Evolutionary conservation across 2,888 invertebrate species (phyloP), one percentile per base, ranked within the genome.

Genomic region (Synanthedon andrenaeformis): DNA sequence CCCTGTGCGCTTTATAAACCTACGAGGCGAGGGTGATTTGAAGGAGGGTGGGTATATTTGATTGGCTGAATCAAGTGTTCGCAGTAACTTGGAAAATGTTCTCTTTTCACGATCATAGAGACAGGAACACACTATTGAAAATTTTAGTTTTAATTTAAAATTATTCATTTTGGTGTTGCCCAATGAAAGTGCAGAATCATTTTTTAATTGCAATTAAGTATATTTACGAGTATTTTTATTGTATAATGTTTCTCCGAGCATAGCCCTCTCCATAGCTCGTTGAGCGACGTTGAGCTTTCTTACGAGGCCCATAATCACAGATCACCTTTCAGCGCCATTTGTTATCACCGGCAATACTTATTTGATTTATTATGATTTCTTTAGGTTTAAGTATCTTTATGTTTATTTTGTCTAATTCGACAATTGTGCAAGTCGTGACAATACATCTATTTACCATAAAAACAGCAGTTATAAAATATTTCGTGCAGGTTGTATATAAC

Each of bases 61-160:
- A 90, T 90, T 90, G 90, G 89, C 89, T 85, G 89, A 90, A 90
- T 90, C 89, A 90, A 86, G 84, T 84, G 86, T 89, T 89, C 87
- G 77, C 79, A 77, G 89, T 86, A 86, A 89, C 89, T 89, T 88
- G 82, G 82, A 79, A 79, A 85, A 80, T 75, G 76, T 73, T 78
- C 79, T 71, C 80, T 80, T 78, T 82, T 79, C 78, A 74, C 73
- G 70, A 35, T 64, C 66, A 64, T 82, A 74, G 82, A 76, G 85
- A 66, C 73, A 72, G 67, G 69, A 67, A 69, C 74, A 81, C 79
- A 84, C 76, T 77, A 69, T 57, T 56, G 14, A 45, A 45, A 14
- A 49, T 8, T 10, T 49, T 45, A 10, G 49, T 49, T 49, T 49
- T 49, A 12, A 49, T 45, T 45, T 45, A 13, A n/a, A 45, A 4